Evolutionary conservation across 2,113 vertebrate species (phyloP).

Genomic region (Brachypteracias leptosomus): DNA sequence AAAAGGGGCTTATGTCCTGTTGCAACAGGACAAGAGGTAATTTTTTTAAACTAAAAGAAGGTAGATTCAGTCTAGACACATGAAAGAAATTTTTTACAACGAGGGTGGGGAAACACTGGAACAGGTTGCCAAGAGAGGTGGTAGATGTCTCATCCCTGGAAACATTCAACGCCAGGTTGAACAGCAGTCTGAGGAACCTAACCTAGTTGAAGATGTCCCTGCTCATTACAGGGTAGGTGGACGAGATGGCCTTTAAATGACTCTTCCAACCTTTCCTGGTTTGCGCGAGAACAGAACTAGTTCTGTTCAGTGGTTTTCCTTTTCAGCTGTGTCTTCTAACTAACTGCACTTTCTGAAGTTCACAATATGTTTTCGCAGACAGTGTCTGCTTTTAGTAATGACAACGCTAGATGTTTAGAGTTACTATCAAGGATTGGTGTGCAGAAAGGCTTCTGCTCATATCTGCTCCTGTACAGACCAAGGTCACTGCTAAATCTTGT

Average conservation of each 20-base stretch:
- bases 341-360: too few relatives aligned
- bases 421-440: too few relatives aligned
- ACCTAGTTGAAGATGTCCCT: neutral
- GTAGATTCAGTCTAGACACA: neutral
- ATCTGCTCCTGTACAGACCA: too few relatives aligned
- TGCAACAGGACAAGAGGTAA: neutral
- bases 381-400: too few relatives aligned
- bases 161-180: neutral
- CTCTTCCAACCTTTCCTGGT: neutral
- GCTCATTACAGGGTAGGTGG: rapidly evolving
- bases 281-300: too few relatives aligned
- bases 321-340: too few relatives aligned
- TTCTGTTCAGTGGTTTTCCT: too few relatives aligned
- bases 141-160: neutral
- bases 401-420: too few relatives aligned
- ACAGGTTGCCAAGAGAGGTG: neutral
- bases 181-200: neutral
- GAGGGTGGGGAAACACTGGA: neutral
- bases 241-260: neutral
- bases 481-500: too few relatives aligned
- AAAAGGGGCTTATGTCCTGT: neutral
- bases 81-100: neutral
- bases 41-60: neutral
- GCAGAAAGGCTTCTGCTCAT: too few relatives aligned
- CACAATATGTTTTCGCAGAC: too few relatives aligned